phyloP scores from a whole-genome alignment of 2,113 vertebrate genomes.

The Burhinus oedicnemus region DNA sequence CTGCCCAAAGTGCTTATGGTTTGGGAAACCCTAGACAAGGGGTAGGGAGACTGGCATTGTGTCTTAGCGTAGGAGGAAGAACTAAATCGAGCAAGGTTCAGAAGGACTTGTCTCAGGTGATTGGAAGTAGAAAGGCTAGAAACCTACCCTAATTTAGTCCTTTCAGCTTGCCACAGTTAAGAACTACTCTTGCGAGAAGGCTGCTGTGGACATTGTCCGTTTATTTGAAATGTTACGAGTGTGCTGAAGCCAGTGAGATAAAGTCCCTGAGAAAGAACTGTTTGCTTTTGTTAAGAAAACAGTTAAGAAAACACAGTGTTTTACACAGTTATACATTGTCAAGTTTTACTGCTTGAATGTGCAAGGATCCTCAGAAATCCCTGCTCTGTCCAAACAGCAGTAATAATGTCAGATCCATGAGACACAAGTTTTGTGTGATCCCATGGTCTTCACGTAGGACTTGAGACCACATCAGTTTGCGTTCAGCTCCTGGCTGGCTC shows the following conservation, averaged over 20 bases:
- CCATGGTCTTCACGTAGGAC: not conserved
- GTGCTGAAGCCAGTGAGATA: not conserved
- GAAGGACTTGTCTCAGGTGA: not conserved
- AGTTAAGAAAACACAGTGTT: rapidly evolving
- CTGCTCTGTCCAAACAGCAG: not conserved
- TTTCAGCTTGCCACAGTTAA: not conserved
- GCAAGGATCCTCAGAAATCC: not conserved
- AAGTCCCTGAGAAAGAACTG: not conserved
- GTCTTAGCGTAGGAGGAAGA: not conserved
- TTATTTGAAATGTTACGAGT: not conserved
- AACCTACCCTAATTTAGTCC: not conserved
- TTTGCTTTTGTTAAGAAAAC: not conserved
- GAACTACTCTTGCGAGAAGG: not conserved
- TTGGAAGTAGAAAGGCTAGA: not conserved
- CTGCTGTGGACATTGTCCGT: not conserved
- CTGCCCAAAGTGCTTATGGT: not conserved
- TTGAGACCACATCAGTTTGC: not conserved
- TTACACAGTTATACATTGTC: not conserved
- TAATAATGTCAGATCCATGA: not conserved
- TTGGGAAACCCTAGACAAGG: not conserved
- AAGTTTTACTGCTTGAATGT: not conserved
- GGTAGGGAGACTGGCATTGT: not conserved
- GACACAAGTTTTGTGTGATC: not conserved
- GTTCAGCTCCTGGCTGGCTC: not conserved
- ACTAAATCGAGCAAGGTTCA: not conserved